Evolutionary conservation across 2,113 vertebrate genomes (phyloP).

Genomic region (Lophius piscatorius): DNA sequence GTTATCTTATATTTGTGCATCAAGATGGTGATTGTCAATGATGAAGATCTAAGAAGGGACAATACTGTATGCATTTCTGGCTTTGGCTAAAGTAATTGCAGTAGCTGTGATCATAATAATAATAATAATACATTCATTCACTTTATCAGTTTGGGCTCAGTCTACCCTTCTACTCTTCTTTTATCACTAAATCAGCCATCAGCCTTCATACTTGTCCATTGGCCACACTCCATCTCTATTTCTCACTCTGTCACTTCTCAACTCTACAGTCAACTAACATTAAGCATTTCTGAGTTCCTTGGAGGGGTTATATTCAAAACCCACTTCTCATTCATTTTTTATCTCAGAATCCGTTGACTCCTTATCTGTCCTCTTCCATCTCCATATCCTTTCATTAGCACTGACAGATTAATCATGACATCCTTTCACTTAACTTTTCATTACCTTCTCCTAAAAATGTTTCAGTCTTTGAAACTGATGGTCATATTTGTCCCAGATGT

Average conservation of each 20-base stretch:
- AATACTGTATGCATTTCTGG: no score
- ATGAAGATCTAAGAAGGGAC: no score
- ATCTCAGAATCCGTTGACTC: neutral
- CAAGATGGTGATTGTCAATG: no score
- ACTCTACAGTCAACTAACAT: slow-evolving; percentile 46
- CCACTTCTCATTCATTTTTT: slow-evolving; percentile 6
- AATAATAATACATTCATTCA: slow-evolving; percentile 3
- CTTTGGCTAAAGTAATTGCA: neutral
- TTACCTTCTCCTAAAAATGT: slow-evolving; percentile 11
- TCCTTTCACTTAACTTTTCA: slow-evolving; percentile 14
- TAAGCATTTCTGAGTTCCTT: slow-evolving; percentile 12
- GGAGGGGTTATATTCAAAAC: slow-evolving; percentile 34
- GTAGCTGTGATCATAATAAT: neutral
- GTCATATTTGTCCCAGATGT: slow-evolving; percentile 5
- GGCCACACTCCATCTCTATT: slow-evolving; percentile 43
- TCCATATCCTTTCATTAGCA: slow-evolving; percentile 32
- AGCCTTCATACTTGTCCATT: slow-evolving; percentile 32
- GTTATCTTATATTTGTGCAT: no score
- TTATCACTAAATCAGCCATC: slow-evolving; percentile 26
- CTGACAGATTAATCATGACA: neutral
- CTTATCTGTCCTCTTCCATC: neutral
- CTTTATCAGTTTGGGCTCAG: slow-evolving; percentile 34
- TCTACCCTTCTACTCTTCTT: neutral
- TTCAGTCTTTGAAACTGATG: slow-evolving; percentile 1
- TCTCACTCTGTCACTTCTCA: slow-evolving; percentile 31